Evolutionary conservation across 2,113 vertebrate species (phyloP), one percentile per base, ranked within the genome.

Genomic region (Cyanoderma ruficeps): DNA sequence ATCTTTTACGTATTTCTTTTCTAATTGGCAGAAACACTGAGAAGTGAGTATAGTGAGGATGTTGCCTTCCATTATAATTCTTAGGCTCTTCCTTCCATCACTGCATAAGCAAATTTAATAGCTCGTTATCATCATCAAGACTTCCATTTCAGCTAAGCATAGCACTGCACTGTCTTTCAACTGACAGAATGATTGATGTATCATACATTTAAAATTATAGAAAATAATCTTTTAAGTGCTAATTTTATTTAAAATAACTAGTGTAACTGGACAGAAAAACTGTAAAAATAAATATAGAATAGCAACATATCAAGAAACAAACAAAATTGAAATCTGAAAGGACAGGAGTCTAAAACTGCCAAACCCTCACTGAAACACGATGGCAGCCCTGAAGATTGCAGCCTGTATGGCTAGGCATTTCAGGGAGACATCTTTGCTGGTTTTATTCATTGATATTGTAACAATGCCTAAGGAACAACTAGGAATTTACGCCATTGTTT

Each of bases 151-250:
- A 87, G 42, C 68, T 93, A 86, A 90, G 50, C 33, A 70, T 21
- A 50, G 17, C 31, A 39, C 15, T 55, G 22, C 44, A 55, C 68
- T 60, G 57, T 53, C 60, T 96, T 89, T 88, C 65, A 80, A 71
- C 50, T 92, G 85, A 81, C 70, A 92, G 78, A 83, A 94, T 83
- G 83, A 83, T 70, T 81, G 52, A 91, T 67, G 15, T 10, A 59
- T 56, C 44, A 27, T 74, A 47, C 27, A 69, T 71, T 83, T 63
- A 70, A 95, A 96, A 92, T 79, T 85, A 79, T 21, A 93, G 70
- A 90, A 91, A 94, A 93, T 44, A 76, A 92, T 90, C 22, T 94
- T 86, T 61, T 39, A 82, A 76, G 9, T 88, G 59, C 30, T 77
- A 74, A 59, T 70, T 90, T 88, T 88, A 41, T 93, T 86, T 91